Percentiles rank a stretch among this genome's conserved stretches.
Conservation (phyloP, 2,797 vertebrate species). For the Leucoraja ocellata region DNA sequence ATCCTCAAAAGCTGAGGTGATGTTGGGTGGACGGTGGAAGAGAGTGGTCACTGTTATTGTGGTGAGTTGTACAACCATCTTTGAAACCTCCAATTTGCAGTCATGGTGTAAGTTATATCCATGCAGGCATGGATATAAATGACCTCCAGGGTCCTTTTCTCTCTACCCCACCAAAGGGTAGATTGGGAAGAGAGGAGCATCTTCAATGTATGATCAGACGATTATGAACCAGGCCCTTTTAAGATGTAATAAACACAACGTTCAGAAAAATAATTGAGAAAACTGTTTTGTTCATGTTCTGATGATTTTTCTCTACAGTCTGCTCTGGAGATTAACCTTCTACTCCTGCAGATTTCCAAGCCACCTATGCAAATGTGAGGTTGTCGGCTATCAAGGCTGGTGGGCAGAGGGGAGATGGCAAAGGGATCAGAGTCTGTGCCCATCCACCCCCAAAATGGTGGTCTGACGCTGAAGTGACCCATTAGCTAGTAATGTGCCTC, state of each 20-base stretch:
- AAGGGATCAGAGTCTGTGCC: not conserved
- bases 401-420: no score
- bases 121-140: not conserved
- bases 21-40: no score
- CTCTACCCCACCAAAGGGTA: not conserved
- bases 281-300: not conserved
- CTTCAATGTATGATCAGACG: not conserved
- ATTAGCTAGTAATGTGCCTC: not conserved
- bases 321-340: not conserved
- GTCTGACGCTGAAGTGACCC: not conserved
- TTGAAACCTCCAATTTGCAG: not conserved
- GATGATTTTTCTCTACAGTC: not conserved
- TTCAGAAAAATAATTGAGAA: not conserved
- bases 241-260: not conserved
- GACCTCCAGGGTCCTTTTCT: not conserved
- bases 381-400: not conserved
- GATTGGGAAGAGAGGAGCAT: not conserved
- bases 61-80: not conserved
- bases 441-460: not conserved
- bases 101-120: not conserved
- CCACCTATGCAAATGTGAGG: not conserved
- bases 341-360: not conserved
- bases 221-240: not conserved
- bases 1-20: no score
- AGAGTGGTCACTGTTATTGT: no score